Evolutionary conservation across 2,113 vertebrate genomes (phyloP), one percentile per base, ranked within the genome.

Genomic region (Boulengeromyrus knoepffleri): DNA sequence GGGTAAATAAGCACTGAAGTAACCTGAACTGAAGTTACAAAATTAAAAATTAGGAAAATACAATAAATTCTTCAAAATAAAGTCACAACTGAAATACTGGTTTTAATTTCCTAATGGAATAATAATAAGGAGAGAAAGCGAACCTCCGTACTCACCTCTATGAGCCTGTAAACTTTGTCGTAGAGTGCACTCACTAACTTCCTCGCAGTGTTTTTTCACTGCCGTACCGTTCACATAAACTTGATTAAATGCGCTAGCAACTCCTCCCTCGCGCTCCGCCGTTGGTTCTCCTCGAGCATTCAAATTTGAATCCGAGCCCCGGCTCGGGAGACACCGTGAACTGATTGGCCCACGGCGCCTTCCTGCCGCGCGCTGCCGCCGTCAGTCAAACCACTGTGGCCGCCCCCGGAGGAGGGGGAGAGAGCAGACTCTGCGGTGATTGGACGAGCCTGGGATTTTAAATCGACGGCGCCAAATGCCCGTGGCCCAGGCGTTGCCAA

Each of bases 401-500:
- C 0, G 0, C 36, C 52, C 7, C 42, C 12, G 10, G 39, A 10
- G 62, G 5, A 0, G 88, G 19, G 50, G 85, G 2, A 10, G 21
- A 74, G 31, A 84, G 91, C 94, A n/a, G 39, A 42, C 58, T 62
- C 66, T 50, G 19, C 1, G 19, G 15, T 92, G 91, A 91, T 96
- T 96, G 95, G 95, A 39, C 90, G 49, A 90, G 21, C 1, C 83
- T 27, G 95, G 92, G 91, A 93, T 96, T 96, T 96, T 95, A 96
- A 96, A 91, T 90, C 36, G 42, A 92, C 90, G 94, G 96, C 96
- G 96, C 95, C 88, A 94, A 95, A 93, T 58, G 13, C 47, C 8
- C 24, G 13, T n/a, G 52, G 50, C n/a, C 58, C 15, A 19, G 8
- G 27, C 56, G 36, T 45, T 62, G 2, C 2, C 10, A n/a, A 49